These are phyloP conservation scores for Australoheros scitulus DNA, from an alignment of 2,113 vertebrate species.

Conservation along the genomic window DNA sequence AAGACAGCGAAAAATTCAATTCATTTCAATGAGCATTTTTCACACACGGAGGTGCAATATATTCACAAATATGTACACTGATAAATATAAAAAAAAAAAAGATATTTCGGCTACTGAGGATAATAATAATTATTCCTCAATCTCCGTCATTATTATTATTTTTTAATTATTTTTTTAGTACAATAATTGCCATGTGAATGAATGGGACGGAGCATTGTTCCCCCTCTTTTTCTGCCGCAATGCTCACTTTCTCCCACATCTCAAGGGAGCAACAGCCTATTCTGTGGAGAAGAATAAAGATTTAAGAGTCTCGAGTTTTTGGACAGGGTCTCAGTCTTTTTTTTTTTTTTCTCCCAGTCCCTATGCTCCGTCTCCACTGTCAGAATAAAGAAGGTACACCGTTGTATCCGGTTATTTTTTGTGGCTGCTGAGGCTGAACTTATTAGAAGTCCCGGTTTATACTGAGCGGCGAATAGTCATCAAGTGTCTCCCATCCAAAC, in stretches of 20 bases:
- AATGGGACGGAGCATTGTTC: conserved; percentile 40
- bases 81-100: conserved; percentile 84
- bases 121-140: conserved; percentile 61
- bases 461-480: not conserved
- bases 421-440: not conserved
- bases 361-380: conserved; percentile 49
- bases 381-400: conserved; percentile 54
- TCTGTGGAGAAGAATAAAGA: conserved; percentile 24
- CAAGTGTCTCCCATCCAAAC: conserved; percentile 12
- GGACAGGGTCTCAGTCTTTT: conserved; percentile 50
- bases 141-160: conserved; percentile 57
- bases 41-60: conserved; percentile 79
- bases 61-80: conserved; percentile 85
- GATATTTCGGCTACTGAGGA: conserved; percentile 76
- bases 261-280: conserved; percentile 11
- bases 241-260: not conserved
- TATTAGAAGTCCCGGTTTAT: not conserved
- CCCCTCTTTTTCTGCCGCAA: conserved; percentile 11
- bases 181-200: conserved; percentile 78
- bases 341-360: conserved; percentile 30
- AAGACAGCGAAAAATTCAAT: conserved; percentile 51
- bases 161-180: conserved; percentile 60
- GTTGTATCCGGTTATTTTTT: conserved; percentile 17
- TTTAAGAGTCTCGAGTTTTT: conserved; percentile 45
- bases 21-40: conserved; percentile 53